These are phyloP conservation scores for Montipora foliosa DNA, from an alignment of 64 coral and sea anemone genomes.

Conservation along the genomic window DNA sequence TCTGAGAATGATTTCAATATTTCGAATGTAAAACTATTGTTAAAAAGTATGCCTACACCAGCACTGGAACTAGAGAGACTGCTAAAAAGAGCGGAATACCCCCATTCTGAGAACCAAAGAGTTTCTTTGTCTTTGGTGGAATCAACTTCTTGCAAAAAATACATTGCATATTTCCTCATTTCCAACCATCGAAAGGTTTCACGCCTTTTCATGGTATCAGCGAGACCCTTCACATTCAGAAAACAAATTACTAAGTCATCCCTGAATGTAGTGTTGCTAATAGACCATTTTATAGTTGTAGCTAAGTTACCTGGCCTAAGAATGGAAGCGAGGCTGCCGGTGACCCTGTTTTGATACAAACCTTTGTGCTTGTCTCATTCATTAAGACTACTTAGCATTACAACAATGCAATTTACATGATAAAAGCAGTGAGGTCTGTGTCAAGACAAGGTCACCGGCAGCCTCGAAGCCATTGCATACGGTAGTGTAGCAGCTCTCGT, in stretches of 20 bases:
- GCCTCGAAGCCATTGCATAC: too few relatives aligned
- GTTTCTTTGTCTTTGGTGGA: neutral
- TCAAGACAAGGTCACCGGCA: too few relatives aligned
- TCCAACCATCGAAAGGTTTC: neutral
- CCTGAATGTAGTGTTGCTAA: neutral
- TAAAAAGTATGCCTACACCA: neutral
- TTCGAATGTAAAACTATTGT: conserved; percentile 29
- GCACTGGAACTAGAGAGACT: neutral
- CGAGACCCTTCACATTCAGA: neutral
- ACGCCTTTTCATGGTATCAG: neutral
- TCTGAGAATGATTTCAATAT: neutral
- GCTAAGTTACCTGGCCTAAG: too few relatives aligned
- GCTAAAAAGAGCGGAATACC: neutral
- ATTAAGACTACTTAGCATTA: too few relatives aligned
- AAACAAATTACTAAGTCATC: neutral
- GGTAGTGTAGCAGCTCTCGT: too few relatives aligned
- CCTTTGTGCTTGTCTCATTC: too few relatives aligned
- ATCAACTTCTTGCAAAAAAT: neutral
- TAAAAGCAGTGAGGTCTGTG: too few relatives aligned
- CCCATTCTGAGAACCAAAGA: conserved; percentile 14
- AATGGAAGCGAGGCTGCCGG: too few relatives aligned
- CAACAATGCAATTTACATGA: too few relatives aligned
- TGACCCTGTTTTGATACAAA: too few relatives aligned
- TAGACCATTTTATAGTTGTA: too few relatives aligned
- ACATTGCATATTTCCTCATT: neutral